Evolutionary conservation across 2,888 invertebrate species (phyloP), one percentile per base, ranked within the genome.

Genomic region (Drosophila differens): DNA sequence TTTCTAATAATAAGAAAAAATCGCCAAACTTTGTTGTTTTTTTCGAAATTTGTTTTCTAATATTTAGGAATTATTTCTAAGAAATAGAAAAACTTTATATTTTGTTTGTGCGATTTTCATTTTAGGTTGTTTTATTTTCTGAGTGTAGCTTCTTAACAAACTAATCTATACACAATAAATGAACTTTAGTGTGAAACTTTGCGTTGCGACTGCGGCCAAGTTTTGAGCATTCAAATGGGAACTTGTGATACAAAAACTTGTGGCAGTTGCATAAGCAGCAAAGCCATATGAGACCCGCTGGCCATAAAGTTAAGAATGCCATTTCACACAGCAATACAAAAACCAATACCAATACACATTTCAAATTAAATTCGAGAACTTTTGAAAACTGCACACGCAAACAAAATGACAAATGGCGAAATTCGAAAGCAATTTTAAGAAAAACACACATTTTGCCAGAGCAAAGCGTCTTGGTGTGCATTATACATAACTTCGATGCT

Each of bases 361-460:
- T 82, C 62, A 71, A 86, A 84, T 72, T 80, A 78, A 80, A 68
- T 80, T 82, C 68, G 63, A 85, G 58, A 77, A 57, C 73, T 33
- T 63, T 74, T 70, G 69, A 58, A 71, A 74, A 76, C 74, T 71
- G 74, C 73, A 70, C 67, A 74, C 80, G 77, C 83, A 78, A 73
- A 53, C 47, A 37, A 53, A 68, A 73, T 64, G 28, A 49, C 33
- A 71, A 49, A 49, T 71, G 22, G 67, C 72, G 65, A 70, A 58
- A 75, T 79, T 85, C 60, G 58, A 79, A 77, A 74, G 77, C 71
- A 73, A 83, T 85, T 81, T 72, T 55, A 44, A 53, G 60, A 64
- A 69, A 57, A 64, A 47, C 58, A 41, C 14, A 14, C 44, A 52
- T 63, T 65, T 60, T 47, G 37, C 66, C 54, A 33, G 5, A 52